Evolutionary conservation across 2,113 vertebrate species (phyloP), one percentile per base, ranked within the genome.

Genomic region (Scopus umbretta): DNA sequence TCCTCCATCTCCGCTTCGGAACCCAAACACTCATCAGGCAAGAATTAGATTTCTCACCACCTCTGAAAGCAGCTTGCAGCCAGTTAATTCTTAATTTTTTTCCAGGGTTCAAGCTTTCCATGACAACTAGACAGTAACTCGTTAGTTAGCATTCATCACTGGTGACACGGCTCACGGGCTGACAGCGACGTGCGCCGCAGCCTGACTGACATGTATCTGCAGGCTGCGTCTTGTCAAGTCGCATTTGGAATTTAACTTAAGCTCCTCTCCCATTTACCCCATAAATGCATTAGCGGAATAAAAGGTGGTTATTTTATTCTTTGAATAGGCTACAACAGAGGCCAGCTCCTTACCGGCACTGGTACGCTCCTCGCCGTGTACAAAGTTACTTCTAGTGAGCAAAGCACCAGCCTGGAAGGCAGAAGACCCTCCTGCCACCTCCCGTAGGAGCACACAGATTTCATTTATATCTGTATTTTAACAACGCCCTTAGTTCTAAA

Each of bases 331-430:
- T 15, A 11, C 66, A 38, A 32, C 1, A 80, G 65, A 50, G 29
- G 50, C 38, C 0, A 1, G 30, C 59, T 90, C 63, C 63, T 83
- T 30, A 23, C 30, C 0, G 12, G 50, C 66, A 40, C 21, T 5
- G 42, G 25, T 8, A 36, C 0, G 0, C 42, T 61, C 67, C 13
- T 66, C 30, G 12, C 27, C 65, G 18, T 0, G 3, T 2, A 11
- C 32, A 40, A 13, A 30, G 53, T 23, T 11, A 26, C 59, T 16
- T 45, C 29, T 5, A 23, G 40, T 1, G 50, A 55, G 86, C 19
- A n/a, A 20, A 73, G 59, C n/a, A 25, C 32, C 10, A 34, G 38
- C 23, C n/a, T 47, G 42, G 18, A 3, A 47, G 63, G 10, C n/a
- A 36, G 43, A 27, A 66, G 36, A 86, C 0, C 36, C 23, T n/a